A percentile compares a stretch with the other conserved stretches of the same genome.
Evolutionary conservation across 2,113 vertebrate species (phyloP).

Genomic region (Laticauda laticaudata): DNA sequence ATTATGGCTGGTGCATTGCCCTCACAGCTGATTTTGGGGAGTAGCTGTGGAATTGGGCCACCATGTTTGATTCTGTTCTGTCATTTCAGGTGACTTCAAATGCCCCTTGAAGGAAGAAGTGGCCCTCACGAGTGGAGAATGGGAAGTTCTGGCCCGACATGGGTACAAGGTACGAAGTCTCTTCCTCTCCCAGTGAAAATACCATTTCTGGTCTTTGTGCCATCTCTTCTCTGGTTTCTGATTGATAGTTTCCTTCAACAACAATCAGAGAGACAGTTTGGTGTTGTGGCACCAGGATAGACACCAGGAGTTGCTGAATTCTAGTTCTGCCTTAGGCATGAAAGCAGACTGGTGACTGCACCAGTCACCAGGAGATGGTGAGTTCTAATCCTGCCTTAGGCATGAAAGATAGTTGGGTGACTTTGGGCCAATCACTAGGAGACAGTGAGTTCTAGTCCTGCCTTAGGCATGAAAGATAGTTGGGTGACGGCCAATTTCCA

Average conservation of each 20-base stretch:
- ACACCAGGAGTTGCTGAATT: background rate
- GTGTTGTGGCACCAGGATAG: background rate
- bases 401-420: background rate
- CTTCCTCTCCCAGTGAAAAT: too few relatives aligned
- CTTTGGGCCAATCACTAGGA: background rate
- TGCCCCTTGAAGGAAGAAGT: slow-evolving; percentile 89
- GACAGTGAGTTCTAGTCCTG: background rate
- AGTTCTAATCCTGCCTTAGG: background rate
- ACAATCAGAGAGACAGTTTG: background rate
- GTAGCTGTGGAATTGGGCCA: background rate
- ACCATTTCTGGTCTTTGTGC: too few relatives aligned
- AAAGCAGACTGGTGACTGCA: background rate
- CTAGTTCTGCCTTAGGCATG: background rate
- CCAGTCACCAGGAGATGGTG: background rate
- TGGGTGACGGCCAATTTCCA: background rate
- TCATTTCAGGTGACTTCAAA: slow-evolving; percentile 84
- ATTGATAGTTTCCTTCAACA: background rate
- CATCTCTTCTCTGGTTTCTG: background rate
- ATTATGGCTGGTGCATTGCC: background rate
- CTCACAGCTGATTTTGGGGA: background rate
- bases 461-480: too few relatives aligned
- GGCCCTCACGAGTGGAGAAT: slow-evolving; percentile 88
- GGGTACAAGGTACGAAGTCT: slow-evolving; percentile 85
- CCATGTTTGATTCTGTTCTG: background rate
- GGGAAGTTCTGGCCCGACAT: slow-evolving; percentile 92